Evolutionary conservation across 1,140 invertebrate species (phyloP), one percentile per base, ranked within the genome.

Genomic region (Chelonus insularis): DNA sequence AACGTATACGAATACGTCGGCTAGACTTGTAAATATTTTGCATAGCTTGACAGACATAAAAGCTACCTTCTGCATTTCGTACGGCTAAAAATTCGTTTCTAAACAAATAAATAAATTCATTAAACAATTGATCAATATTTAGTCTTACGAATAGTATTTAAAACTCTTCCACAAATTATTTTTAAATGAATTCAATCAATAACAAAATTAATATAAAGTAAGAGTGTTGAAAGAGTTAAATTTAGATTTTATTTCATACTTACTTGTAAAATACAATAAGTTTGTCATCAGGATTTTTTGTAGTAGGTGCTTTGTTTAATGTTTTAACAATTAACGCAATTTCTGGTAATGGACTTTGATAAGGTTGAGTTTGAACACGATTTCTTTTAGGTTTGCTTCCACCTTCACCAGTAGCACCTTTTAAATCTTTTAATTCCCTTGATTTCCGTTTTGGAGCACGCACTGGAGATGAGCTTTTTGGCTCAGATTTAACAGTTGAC

Each of bases 21-120:
- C 88, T 89, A 11, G 87, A 87, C 75, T 90, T 91, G 76, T 93
- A 95, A 55, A 97, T 91, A 82, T 96, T 95, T 82, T 96, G 93
- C 78, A 91, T 87, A 3, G 92, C 87, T 80, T 95, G 92, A 76
- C 94, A 97, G 37, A 97, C 86, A 75, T 92, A 97, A 80, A 96
- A 96, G 43, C 91, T 88, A 41, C 91, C 92, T 80, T 92, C 88
- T 2, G 90, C 88, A 79, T 95, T 96, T 66, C 94, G 85, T 1
- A 96, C 92, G 20, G 93, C 94, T 66, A 97, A 80, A 82, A 95
- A 96, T 82, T 94, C 91, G 77, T 91, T 91, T 77, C 90, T 92
- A 83, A 80, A 71, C 57, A 57, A 69, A 73, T 63, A 68, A 65
- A 68, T 32, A 59, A 69, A 52, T 47, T 29, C 65, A 34, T 57